These are phyloP conservation scores for Oceanodroma leucorhoa DNA, from an alignment of 2,797 vertebrate species.

Conservation along the genomic window DNA sequence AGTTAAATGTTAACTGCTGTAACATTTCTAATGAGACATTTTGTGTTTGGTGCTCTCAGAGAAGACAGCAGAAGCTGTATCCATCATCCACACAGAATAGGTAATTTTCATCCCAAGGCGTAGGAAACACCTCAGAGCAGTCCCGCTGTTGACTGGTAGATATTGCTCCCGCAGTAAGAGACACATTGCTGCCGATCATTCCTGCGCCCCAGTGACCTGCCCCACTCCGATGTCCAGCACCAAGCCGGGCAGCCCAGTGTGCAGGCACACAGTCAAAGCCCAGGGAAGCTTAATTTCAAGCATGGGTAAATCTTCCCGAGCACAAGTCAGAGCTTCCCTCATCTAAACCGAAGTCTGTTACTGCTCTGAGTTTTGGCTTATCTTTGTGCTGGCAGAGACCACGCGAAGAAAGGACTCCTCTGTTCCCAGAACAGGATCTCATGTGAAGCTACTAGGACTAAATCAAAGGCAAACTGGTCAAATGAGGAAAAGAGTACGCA, in stretches of 20 bases:
- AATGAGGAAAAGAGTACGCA: not conserved
- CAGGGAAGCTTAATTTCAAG: not conserved
- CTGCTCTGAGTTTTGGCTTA: not conserved
- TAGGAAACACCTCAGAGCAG: not conserved
- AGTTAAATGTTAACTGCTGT: not conserved
- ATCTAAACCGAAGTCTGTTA: accelerated
- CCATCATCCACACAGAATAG: not conserved
- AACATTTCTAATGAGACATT: not conserved
- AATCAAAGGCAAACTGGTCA: not conserved
- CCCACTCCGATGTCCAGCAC: not conserved
- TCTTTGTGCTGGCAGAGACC: not conserved
- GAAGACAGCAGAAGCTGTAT: not conserved
- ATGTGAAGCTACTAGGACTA: not conserved
- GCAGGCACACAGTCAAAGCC: not conserved
- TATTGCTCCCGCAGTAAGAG: not conserved
- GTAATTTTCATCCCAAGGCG: not conserved
- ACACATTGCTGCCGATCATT: accelerated
- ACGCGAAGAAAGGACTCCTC: not conserved
- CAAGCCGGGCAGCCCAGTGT: not conserved
- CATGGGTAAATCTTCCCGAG: not conserved
- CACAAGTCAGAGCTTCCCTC: not conserved
- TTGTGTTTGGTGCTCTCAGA: not conserved
- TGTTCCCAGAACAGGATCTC: not conserved
- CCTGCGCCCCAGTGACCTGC: accelerated
- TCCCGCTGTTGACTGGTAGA: not conserved